These are phyloP conservation scores for Poeciliopsis gracilis DNA, from an alignment of 2,797 vertebrate species.

Conservation along the genomic window DNA sequence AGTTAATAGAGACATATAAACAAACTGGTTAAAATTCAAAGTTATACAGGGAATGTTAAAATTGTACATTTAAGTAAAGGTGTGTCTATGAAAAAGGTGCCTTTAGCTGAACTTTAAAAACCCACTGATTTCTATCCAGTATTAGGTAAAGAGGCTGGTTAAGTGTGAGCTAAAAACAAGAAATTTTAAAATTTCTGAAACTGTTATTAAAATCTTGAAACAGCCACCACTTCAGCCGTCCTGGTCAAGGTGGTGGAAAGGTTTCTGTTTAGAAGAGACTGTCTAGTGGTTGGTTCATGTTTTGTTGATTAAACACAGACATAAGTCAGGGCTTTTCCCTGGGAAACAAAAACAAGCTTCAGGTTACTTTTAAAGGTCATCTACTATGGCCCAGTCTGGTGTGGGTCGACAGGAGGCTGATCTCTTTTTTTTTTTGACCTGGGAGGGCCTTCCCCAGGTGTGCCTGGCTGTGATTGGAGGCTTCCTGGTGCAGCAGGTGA, in stretches of 20 bases:
- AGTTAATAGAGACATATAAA: background rate
- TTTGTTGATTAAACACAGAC: background rate
- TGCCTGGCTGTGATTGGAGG: slow-evolving; percentile 62
- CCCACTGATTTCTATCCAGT: background rate
- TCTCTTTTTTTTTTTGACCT: background rate
- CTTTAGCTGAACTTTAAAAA: background rate
- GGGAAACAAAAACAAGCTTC: background rate
- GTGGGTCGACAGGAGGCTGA: background rate
- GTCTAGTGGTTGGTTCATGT: background rate
- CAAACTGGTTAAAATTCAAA: background rate
- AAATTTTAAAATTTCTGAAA: background rate
- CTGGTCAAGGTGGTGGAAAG: no score
- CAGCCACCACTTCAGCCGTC: no score
- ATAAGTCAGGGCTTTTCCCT: slow-evolving; percentile 9
- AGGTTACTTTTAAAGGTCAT: background rate
- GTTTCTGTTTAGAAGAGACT: background rate
- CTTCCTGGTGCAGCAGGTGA: slow-evolving; percentile 45
- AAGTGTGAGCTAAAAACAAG: background rate
- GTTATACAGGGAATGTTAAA: background rate
- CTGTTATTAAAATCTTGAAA: background rate
- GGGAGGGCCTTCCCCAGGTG: background rate
- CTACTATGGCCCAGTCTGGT: background rate
- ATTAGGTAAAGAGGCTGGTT: background rate
- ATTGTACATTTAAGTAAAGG: background rate
- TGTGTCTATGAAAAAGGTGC: background rate